These are phyloP conservation scores for Hypselothyrea guttata DNA, from an alignment of 2,888 invertebrate species.

Conservation along the genomic window DNA sequence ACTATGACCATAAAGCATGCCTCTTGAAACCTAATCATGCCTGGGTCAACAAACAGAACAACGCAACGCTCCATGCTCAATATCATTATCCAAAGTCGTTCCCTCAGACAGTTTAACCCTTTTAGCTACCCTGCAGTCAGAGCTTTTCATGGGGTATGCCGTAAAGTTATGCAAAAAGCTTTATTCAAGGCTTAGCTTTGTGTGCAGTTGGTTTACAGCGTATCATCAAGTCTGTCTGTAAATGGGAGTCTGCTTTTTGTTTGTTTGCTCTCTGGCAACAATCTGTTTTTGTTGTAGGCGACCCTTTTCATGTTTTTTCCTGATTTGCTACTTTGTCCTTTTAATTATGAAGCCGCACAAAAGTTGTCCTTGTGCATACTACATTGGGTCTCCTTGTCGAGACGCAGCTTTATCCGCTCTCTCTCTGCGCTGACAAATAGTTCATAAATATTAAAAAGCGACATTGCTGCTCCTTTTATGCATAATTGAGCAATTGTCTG, in stretches of 20 bases:
- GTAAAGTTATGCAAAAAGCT: neutral
- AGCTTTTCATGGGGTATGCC: no score
- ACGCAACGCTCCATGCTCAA: constrained; percentile 15
- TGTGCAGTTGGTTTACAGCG: constrained; percentile 1
- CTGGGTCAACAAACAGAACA: constrained; percentile 50
- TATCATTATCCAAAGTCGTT: constrained; percentile 13
- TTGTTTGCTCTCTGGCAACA: constrained; percentile 14
- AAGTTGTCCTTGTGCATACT: constrained; percentile 47
- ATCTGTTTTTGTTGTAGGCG: constrained; percentile 21
- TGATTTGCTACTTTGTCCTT: constrained; percentile 77
- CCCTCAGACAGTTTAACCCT: constrained; percentile 36
- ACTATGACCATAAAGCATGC: constrained; percentile 27
- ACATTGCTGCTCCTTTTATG: constrained; percentile 42
- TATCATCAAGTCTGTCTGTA: neutral
- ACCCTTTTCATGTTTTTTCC: constrained; percentile 63
- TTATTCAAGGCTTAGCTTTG: no score
- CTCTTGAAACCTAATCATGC: constrained; percentile 54
- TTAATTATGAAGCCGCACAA: constrained; percentile 67
- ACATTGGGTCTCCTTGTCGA: constrained; percentile 30
- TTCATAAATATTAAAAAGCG: constrained; percentile 69
- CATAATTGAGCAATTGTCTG: constrained; percentile 58
- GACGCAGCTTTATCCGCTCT: constrained; percentile 21
- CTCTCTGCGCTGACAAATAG: constrained; percentile 53
- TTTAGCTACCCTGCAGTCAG: constrained; percentile 36
- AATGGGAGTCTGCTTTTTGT: constrained; percentile 1